Evolutionary conservation across 2,888 invertebrate species (phyloP).

Genomic region (Parnassius apollo): DNA sequence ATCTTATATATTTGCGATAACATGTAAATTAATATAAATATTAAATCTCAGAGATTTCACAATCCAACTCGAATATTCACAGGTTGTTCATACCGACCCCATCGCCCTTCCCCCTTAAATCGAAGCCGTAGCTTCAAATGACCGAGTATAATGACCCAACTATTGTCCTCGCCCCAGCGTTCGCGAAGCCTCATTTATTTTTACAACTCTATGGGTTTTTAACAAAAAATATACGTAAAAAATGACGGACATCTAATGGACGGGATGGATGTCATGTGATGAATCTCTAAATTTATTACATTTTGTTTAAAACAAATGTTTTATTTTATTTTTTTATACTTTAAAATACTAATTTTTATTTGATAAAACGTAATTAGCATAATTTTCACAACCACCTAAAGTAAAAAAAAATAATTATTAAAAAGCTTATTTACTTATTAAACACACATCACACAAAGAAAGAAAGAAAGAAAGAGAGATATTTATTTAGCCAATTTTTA

Average conservation of each 20-base stretch:
- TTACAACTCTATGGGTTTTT: conserved; percentile 69
- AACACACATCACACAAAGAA: too few relatives aligned
- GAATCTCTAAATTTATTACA: not conserved
- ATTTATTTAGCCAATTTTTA: too few relatives aligned
- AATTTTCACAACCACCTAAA: too few relatives aligned
- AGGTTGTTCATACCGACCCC: conserved; percentile 57
- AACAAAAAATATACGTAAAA: conserved; percentile 55
- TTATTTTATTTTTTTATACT: too few relatives aligned
- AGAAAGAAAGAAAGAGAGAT: too few relatives aligned
- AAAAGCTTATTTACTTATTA: too few relatives aligned
- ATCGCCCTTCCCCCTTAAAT: conserved; percentile 43
- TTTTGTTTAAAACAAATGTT: not conserved
- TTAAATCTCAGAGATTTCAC: conserved; percentile 49
- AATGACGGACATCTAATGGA: conserved; percentile 57
- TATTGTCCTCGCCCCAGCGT: conserved; percentile 75
- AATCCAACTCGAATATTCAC: conserved; percentile 49
- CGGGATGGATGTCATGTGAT: conserved; percentile 52
- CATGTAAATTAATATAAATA: conserved; percentile 22
- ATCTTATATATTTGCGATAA: too few relatives aligned
- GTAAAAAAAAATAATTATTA: too few relatives aligned
- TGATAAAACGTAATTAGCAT: too few relatives aligned
- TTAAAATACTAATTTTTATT: too few relatives aligned
- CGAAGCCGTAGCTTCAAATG: conserved; percentile 67
- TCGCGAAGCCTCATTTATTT: conserved; percentile 65
- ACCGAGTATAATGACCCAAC: conserved; percentile 77